Evolutionary conservation across 2,797 vertebrate genomes (phyloP).

Genomic region (Tiaroga cobitis): DNA sequence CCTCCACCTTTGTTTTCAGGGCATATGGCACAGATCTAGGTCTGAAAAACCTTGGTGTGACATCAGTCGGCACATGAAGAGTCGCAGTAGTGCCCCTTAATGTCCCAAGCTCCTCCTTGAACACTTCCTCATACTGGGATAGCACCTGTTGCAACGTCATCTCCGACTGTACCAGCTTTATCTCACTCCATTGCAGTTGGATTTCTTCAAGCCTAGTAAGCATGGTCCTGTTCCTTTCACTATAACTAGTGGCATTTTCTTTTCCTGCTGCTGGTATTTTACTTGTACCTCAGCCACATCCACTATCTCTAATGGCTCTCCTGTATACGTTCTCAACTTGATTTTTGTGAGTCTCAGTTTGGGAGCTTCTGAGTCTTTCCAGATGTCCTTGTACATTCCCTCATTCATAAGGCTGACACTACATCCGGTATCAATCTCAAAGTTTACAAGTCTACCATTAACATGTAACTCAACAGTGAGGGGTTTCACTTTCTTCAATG

Average conservation of each 20-base stretch:
- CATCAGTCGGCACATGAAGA: conserved; percentile 7
- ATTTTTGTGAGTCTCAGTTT: not conserved
- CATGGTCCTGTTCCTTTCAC: conserved; percentile 1
- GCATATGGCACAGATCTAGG: conserved; percentile 8
- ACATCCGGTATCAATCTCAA: conserved; percentile 19
- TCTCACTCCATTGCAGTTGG: not conserved
- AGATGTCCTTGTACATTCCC: not conserved
- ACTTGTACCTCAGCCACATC: not conserved
- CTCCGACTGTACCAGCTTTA: not conserved
- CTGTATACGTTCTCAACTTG: conserved; percentile 19
- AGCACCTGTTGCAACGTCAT: conserved; percentile 8
- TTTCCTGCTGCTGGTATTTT: conserved; percentile 10
- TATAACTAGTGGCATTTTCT: conserved; percentile 7
- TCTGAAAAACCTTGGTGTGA: not conserved
- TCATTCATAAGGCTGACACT: not conserved
- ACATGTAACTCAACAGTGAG: not conserved
- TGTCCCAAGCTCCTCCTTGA: conserved; percentile 24
- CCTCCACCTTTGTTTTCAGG: not conserved
- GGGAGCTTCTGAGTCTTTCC: conserved; percentile 15
- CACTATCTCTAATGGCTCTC: conserved; percentile 21
- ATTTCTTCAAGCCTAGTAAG: conserved; percentile 25
- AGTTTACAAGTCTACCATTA: not conserved
- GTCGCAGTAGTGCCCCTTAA: conserved; percentile 15
- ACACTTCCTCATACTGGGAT: not conserved
- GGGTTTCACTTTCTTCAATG: conserved; percentile 5